These are phyloP conservation scores for Drosophila kambysellisi DNA, from an alignment of 2,888 invertebrate genomes.

Conservation along the genomic window DNA sequence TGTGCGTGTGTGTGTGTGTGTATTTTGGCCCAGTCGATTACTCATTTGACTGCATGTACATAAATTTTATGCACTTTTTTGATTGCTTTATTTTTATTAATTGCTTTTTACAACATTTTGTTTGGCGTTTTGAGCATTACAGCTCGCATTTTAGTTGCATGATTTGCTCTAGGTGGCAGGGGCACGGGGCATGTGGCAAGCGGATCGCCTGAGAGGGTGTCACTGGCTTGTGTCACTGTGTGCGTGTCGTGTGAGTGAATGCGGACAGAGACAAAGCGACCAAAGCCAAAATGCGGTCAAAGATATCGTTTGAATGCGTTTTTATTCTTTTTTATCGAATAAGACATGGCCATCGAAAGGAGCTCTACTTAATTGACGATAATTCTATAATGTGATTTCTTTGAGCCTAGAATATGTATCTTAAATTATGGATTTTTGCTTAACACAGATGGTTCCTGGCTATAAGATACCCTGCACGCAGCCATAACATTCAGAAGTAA, in stretches of 20 bases:
- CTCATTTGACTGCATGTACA: slow-evolving; percentile 80
- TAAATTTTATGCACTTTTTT: slow-evolving; percentile 76
- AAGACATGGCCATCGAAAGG: slow-evolving; percentile 10
- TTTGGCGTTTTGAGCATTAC: slow-evolving; percentile 56
- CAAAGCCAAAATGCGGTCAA: slow-evolving; percentile 54
- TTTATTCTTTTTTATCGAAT: slow-evolving; percentile 20
- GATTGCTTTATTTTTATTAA: slow-evolving; percentile 74
- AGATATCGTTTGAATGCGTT: slow-evolving; percentile 47
- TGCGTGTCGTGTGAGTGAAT: slow-evolving; percentile 67
- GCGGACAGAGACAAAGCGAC: slow-evolving; percentile 70
- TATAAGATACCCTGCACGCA: neutral
- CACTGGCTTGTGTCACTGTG: slow-evolving; percentile 42
- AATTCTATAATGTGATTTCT: neutral
- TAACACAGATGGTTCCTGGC: neutral
- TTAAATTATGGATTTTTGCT: neutral
- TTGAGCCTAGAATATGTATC: neutral
- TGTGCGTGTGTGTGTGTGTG: slow-evolving; percentile 27
- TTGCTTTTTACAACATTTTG: slow-evolving; percentile 75
- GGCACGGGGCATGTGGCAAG: slow-evolving; percentile 1
- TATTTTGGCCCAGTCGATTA: slow-evolving; percentile 65
- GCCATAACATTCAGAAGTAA: neutral
- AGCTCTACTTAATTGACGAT: slow-evolving; percentile 11
- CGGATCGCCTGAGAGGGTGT: slow-evolving; percentile 27
- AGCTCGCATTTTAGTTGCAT: slow-evolving; percentile 59
- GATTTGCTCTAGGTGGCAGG: slow-evolving; percentile 36